phyloP scores from a whole-genome alignment of 1,140 invertebrate genomes.

The Cepaea nemoralis region DNA sequence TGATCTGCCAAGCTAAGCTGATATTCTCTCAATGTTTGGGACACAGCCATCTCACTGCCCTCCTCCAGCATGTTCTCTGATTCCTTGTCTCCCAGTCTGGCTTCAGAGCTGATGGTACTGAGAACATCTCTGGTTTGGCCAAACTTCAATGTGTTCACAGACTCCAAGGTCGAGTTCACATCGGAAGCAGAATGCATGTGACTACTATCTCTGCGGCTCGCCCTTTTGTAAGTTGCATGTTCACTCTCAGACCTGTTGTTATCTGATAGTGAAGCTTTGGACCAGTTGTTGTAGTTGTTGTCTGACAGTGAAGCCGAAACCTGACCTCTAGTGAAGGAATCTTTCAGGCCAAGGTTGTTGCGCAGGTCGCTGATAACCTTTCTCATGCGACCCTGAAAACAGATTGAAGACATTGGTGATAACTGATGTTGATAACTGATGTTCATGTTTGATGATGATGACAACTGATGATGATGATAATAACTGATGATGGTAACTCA shows the following conservation, averaged over 20 bases:
- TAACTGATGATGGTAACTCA: too few species aligned
- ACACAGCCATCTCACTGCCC: not conserved
- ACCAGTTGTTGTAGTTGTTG: conserved; percentile 5
- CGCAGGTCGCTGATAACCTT: conserved; percentile 17
- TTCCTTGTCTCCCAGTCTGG: not conserved
- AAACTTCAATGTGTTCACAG: conserved; percentile 13
- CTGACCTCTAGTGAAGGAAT: not conserved
- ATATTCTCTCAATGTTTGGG: conserved; percentile 28
- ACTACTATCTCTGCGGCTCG: not conserved
- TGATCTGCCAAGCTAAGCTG: conserved; percentile 19
- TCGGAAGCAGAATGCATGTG: not conserved
- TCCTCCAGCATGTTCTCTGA: not conserved
- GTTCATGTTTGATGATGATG: too few species aligned
- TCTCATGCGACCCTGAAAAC: conserved; percentile 31
- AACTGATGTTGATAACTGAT: too few species aligned
- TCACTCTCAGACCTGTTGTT: not conserved
- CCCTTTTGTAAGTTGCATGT: not conserved
- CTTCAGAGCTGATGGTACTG: conserved; percentile 13
- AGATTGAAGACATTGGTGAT: conserved; percentile 10
- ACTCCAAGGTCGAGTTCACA: conserved; percentile 10
- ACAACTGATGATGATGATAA: too few species aligned
- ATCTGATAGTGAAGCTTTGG: not conserved
- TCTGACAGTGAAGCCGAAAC: not conserved
- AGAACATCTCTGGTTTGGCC: conserved; percentile 19
- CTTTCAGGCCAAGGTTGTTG: conserved; percentile 30